Evolutionary conservation across 2,888 invertebrate species (phyloP).

Genomic region (Calliphora vomitoria): DNA sequence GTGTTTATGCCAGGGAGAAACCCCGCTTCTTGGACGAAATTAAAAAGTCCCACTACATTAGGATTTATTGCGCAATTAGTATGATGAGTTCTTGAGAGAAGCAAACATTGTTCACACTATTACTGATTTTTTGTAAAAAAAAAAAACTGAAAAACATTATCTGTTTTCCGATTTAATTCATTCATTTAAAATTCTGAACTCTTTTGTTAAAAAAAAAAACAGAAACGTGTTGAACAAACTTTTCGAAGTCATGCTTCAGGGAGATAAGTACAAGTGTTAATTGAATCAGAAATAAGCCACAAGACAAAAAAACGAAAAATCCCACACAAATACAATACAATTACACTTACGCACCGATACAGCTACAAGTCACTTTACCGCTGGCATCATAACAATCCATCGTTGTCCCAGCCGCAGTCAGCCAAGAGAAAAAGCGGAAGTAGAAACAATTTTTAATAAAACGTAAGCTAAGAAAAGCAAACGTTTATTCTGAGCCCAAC

Average conservation of each 20-base stretch:
- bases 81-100: too few relatives aligned
- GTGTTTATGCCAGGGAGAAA: too few relatives aligned
- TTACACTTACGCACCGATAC: background rate
- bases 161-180: background rate
- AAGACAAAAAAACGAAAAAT: background rate
- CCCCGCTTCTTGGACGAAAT: too few relatives aligned
- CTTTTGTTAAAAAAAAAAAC: background rate
- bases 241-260: constrained; percentile 25
- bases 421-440: background rate
- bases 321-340: background rate
- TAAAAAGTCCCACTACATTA: too few relatives aligned
- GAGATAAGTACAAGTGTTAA: constrained; percentile 56
- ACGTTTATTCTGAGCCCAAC: background rate
- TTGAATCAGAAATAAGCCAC: constrained; percentile 54
- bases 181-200: background rate
- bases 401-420: background rate
- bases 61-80: too few relatives aligned
- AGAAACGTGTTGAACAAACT: constrained; percentile 20
- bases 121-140: too few relatives aligned
- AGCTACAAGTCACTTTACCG: background rate
- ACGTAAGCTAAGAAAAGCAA: background rate
- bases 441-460: background rate
- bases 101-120: too few relatives aligned
- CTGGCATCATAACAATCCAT: background rate
- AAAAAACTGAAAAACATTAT: too few relatives aligned